A percentile compares a stretch with the other conserved stretches of the same genome.
Conservation (phyloP, 2,113 vertebrate species). For the Eurypyga helias region DNA sequence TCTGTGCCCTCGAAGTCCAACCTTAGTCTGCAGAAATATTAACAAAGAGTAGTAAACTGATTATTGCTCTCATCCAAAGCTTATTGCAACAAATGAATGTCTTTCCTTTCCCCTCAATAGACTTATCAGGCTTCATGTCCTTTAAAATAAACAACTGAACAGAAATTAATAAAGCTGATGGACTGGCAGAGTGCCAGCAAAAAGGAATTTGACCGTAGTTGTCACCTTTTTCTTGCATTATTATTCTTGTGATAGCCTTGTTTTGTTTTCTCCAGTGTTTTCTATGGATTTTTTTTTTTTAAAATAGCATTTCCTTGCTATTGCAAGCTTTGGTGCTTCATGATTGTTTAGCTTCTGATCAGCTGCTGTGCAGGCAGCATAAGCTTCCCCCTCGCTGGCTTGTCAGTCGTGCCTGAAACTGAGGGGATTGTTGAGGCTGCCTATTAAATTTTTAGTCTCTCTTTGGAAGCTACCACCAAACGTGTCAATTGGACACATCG, state of each 20-base stretch:
- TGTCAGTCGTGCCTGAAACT: not conserved
- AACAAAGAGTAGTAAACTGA: not conserved
- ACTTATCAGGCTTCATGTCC: not conserved
- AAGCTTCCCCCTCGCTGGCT: not conserved
- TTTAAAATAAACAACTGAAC: slow-evolving; percentile 15
- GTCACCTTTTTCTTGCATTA: not conserved
- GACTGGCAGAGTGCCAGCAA: not conserved
- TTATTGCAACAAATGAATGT: not conserved
- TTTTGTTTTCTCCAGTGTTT: not conserved
- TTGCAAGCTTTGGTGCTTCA: not conserved
- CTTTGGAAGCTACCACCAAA: not conserved
- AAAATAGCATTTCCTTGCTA: not conserved
- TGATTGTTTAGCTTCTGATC: not conserved
- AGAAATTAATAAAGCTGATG: slow-evolving; percentile 27
- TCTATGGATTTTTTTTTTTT: not conserved
- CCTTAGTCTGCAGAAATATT: not conserved
- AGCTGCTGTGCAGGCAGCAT: not conserved
- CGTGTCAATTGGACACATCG: not conserved
- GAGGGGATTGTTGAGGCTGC: not conserved
- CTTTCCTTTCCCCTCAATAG: not conserved
- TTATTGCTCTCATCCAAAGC: not conserved
- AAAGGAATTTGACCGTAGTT: slow-evolving; percentile 12
- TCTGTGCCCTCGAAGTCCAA: not conserved
- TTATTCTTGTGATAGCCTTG: not conserved
- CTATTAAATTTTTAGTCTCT: not conserved